These are phyloP conservation scores for Cryptoleucopteryx plumbea DNA, from an alignment of 2,113 vertebrate genomes.

Conservation along the genomic window DNA sequence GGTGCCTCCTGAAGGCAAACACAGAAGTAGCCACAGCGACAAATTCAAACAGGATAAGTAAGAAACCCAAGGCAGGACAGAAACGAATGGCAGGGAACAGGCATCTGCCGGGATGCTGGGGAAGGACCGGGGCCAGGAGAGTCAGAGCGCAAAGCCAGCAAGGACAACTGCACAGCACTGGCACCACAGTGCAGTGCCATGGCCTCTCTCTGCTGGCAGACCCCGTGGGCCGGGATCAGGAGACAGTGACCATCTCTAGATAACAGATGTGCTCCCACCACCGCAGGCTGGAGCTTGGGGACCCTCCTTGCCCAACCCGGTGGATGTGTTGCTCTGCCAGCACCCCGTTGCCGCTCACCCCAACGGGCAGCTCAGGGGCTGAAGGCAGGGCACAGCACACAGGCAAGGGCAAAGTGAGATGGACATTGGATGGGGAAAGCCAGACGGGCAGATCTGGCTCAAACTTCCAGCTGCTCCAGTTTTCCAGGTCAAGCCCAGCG, in stretches of 20 bases:
- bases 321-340: background rate
- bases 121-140: background rate
- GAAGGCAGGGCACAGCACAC: background rate
- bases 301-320: background rate
- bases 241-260: background rate
- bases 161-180: background rate
- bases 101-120: background rate
- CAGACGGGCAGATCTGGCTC: background rate
- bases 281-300: background rate
- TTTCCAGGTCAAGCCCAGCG: background rate
- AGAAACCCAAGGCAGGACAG: background rate
- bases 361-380: background rate
- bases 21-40: background rate
- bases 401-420: background rate
- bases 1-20: background rate
- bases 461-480: background rate
- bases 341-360: background rate
- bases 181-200: fast-evolving
- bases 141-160: background rate
- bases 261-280: background rate
- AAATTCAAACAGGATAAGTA: background rate
- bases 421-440: fast-evolving
- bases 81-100: background rate
- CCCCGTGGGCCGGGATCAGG: fast-evolving
- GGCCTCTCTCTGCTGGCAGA: background rate